These are phyloP conservation scores for Montipora efflorescens DNA, from an alignment of 64 coral and sea anemone genomes.

Conservation along the genomic window DNA sequence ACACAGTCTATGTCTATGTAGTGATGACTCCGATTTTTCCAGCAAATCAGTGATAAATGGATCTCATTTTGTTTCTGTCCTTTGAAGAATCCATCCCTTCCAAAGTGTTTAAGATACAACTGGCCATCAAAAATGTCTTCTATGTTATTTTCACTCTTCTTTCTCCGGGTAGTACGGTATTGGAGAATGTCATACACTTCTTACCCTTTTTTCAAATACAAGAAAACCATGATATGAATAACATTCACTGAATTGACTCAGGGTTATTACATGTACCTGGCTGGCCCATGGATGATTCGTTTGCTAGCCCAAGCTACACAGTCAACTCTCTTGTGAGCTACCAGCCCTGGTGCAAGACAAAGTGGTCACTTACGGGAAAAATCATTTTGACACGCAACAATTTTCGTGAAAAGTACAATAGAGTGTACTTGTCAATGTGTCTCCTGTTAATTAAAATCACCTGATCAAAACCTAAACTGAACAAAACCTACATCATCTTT, in stretches of 20 bases:
- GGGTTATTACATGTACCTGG: too few relatives aligned
- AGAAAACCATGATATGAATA: not conserved
- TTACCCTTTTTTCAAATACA: not conserved
- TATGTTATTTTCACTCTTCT: constrained; percentile 28
- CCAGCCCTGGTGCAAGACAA: not conserved
- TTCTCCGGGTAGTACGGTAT: constrained; percentile 5
- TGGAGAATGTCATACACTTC: constrained; percentile 27
- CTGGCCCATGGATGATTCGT: too few relatives aligned
- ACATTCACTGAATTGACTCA: too few relatives aligned
- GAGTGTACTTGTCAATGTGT: not conserved
- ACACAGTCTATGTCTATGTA: too few relatives aligned
- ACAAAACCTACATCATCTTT: constrained; percentile 13
- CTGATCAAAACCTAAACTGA: constrained; percentile 23
- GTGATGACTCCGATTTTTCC: too few relatives aligned
- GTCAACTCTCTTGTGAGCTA: not conserved
- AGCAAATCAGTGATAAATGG: constrained; percentile 69
- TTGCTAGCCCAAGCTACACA: not conserved
- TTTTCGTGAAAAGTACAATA: not conserved
- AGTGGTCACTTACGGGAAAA: not conserved
- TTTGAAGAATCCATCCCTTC: constrained; percentile 39
- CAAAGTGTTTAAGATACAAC: constrained; percentile 59
- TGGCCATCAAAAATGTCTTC: constrained; percentile 74
- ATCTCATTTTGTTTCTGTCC: constrained; percentile 42
- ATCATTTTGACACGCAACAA: not conserved
- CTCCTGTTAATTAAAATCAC: not conserved